phyloP scores from a whole-genome alignment of 2,797 vertebrate species.

The Brachyalestes nurse region DNA sequence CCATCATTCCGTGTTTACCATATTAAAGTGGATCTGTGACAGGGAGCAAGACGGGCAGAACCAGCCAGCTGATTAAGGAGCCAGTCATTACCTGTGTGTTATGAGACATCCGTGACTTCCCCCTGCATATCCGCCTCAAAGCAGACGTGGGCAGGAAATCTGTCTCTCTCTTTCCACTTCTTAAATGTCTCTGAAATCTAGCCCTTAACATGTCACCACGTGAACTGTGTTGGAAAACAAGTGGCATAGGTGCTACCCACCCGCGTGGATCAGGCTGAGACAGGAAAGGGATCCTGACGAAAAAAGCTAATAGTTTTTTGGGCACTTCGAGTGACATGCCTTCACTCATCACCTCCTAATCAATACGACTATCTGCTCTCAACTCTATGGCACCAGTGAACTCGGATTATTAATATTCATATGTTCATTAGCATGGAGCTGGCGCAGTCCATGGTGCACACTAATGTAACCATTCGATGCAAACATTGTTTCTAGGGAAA shows the following conservation, averaged over 20 bases:
- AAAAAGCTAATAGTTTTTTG: slow-evolving; percentile 10
- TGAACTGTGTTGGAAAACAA: slow-evolving; percentile 59
- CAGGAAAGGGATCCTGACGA: slow-evolving; percentile 53
- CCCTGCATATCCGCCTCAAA: slow-evolving; percentile 59
- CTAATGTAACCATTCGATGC: slow-evolving; percentile 57
- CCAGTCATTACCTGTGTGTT: slow-evolving; percentile 78
- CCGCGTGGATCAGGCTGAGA: slow-evolving; percentile 74
- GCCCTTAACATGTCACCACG: slow-evolving; percentile 67
- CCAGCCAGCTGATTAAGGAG: slow-evolving; percentile 77
- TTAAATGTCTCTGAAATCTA: slow-evolving; percentile 79
- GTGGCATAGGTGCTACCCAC: slow-evolving; percentile 64
- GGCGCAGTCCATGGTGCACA: slow-evolving; percentile 21
- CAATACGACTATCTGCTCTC: slow-evolving; percentile 50
- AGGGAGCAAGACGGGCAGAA: slow-evolving; percentile 81
- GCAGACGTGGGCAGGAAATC: slow-evolving; percentile 77
- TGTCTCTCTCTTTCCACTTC: slow-evolving; percentile 70
- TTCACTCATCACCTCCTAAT: slow-evolving; percentile 49
- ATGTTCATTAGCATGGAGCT: slow-evolving; percentile 54
- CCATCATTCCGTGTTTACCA: slow-evolving; percentile 74
- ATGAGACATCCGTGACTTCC: slow-evolving; percentile 74
- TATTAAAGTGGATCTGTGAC: slow-evolving; percentile 79
- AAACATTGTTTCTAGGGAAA: slow-evolving; percentile 60
- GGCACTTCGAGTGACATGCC: slow-evolving; percentile 31
- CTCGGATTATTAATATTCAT: slow-evolving; percentile 59
- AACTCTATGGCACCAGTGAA: slow-evolving; percentile 31